Evolutionary conservation across 2,888 invertebrate genomes (phyloP), one percentile per base, ranked within the genome.

Genomic region (Timema cristinae): DNA sequence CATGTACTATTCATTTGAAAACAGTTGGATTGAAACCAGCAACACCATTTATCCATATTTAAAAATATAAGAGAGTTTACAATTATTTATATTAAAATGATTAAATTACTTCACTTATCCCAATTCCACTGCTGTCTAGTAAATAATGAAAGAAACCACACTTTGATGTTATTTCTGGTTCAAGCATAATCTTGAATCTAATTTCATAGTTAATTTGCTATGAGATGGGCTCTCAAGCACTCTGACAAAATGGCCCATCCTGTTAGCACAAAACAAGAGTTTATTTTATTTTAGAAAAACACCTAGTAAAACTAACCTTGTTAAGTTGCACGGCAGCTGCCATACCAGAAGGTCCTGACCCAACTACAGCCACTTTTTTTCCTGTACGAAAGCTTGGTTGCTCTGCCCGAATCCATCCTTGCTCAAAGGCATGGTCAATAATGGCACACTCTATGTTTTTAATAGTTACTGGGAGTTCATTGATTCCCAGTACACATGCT

Each of bases 381-480:
- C 92, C 94, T 54, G 93, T 93, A 71, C 94, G 87, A 48, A 82
- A 79, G 9, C 85, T 82, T 0, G 97, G 97, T 52, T 89, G 87
- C 82, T 93, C 90, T 0, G 98, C 92, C 69, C 86, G 85, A 76
- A 98, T 94, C 97, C 96, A 97, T 6, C 97, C 97, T 83, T 93
- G 91, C 68, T 97, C 95, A 82, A 96, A 99, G 11, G 97, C 99
- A 84, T 97, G 91, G 85, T 99, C 99, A 78, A 99, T 98, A 81
- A 99, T 99, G 71, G 98, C 91, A 82, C 98, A 98, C 85, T 99
- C 99, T 78, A 99, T 98, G 82, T 97, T 97, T 85, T 99, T 99
- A 82, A 99, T 99, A 74, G 98, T 98, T 48, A 99, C 99, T 11
- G 98, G 88, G 5, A 97, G 97, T 79, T 96, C 94, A 32, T 95